Base-by-base conservation (phyloP, 2,797 vertebrate genomes). In the Crenichthys baileyi region DNA sequence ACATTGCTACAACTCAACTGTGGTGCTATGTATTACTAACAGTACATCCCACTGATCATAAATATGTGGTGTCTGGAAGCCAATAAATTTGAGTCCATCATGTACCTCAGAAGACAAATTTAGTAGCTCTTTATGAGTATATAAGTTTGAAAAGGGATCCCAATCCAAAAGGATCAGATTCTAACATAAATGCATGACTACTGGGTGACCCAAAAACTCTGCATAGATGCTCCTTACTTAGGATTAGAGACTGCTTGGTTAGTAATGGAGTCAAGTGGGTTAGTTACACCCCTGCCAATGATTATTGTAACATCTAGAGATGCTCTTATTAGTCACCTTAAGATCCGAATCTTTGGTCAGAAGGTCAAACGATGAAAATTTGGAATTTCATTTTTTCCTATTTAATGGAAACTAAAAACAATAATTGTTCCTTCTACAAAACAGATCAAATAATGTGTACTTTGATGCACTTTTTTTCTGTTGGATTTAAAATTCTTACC, bases 1-100 rank as follows among this genome's bases (percentile, higher is more conserved):
- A 79, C 75, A 73, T 79, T 76, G 46, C 29, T 73, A 75, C 26
- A 75, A 50, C 65, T 76, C 51, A 31, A 72, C 11, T 67, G 18
- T 48, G 56, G 41, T 16, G 50, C 24, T 61, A 41, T 26, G 1
- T 16, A 26, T 56, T 39, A 61, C 31, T 67, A 65, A 70, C 29
- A 70, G 67, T 72, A 51, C 12, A 73, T 41, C 75, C 46, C 71
- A 72, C 29, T 71, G 31, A 70, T 50, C 18, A 67, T 41, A 39
- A 67, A 41, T 41, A 7, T 65, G 11, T 22, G 18, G 61, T 8
- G n/a, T n/a, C 36, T 56, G 22, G 22, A 13, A 80, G 70, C 50
- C n/a, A 55, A 71, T 55, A 55, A 65, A 56, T 11, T 70, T 50
- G 26, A 70, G 39, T 56, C n/a, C 67, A 60, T 36, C 18, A 56